phyloP scores from a whole-genome alignment of 2,888 invertebrate species.

The Protonemura montana region DNA sequence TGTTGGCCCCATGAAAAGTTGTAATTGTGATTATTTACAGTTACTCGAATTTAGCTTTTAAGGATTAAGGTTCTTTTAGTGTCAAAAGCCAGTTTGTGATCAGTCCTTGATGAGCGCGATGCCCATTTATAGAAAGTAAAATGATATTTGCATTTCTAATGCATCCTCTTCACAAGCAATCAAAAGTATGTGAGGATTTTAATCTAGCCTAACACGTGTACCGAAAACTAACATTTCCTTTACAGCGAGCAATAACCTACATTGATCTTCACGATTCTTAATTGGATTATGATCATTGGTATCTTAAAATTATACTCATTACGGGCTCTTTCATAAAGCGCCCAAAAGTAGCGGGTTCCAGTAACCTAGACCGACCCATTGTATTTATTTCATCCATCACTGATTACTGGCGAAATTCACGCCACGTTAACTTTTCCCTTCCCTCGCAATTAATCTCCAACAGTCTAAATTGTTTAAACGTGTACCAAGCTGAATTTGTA shows the following conservation, averaged over 20 bases:
- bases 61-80: neutral
- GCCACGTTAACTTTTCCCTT: neutral
- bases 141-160: neutral
- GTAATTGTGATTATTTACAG: neutral
- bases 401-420: neutral
- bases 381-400: neutral
- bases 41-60: neutral
- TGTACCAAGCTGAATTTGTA: neutral
- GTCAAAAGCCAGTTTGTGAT: neutral
- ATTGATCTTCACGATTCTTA: neutral
- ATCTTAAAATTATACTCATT: neutral
- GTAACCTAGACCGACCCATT: neutral
- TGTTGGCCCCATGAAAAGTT: neutral
- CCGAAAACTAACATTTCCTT: neutral
- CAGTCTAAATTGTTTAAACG: neutral
- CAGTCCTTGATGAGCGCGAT: neutral
- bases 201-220: neutral
- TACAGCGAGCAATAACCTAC: neutral
- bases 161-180: neutral
- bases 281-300: neutral
- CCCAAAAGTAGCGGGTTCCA: neutral
- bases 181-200: neutral
- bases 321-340: too few species aligned
- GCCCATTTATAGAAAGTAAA: neutral
- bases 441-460: neutral